These are phyloP conservation scores for Indicator indicator DNA, from an alignment of 2,113 vertebrate species.

Conservation along the genomic window DNA sequence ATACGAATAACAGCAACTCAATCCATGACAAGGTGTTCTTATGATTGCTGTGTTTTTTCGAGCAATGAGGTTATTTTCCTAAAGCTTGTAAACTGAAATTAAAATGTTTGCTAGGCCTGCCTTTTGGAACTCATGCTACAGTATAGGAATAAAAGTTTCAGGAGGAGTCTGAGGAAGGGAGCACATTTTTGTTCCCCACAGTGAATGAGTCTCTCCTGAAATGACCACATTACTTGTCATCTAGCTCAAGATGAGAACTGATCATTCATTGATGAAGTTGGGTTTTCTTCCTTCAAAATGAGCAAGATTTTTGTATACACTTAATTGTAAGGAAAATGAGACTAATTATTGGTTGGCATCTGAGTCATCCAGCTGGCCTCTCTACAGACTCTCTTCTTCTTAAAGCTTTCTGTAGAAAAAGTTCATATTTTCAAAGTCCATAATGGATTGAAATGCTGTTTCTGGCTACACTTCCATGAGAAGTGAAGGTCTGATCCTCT, in stretches of 20 bases:
- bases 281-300: neutral
- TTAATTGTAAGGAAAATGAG: neutral
- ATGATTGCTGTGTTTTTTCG: neutral
- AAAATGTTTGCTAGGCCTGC: neutral
- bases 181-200: neutral
- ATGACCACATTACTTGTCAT: neutral
- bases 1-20: too few relatives aligned
- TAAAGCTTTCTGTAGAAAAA: neutral
- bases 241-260: neutral
- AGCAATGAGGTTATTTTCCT: neutral
- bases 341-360: neutral
- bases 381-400: rapidly evolving
- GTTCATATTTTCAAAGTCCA: neutral
- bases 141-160: neutral
- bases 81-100: neutral
- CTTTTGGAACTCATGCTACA: neutral
- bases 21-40: neutral
- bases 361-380: neutral
- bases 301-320: neutral
- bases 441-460: neutral
- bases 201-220: neutral
- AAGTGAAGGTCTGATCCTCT: neutral
- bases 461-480: neutral
- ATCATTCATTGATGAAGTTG: neutral
- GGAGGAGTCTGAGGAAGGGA: neutral